A percentile compares a stretch with the other conserved stretches of the same genome.
phyloP scores from a whole-genome alignment of 2,888 invertebrate genomes.

The Tachina fera region DNA sequence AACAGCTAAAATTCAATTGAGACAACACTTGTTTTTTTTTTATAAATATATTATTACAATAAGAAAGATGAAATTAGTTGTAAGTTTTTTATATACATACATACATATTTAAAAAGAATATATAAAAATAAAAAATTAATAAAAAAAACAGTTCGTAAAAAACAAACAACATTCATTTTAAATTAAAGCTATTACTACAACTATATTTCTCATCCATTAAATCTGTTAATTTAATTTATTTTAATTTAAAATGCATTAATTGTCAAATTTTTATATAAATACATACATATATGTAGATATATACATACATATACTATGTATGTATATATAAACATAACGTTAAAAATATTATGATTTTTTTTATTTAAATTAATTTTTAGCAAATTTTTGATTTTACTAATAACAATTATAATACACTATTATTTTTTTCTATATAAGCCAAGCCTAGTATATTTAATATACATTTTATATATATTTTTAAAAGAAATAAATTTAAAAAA shows the following conservation, averaged over 20 bases:
- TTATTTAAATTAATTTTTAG: constrained; percentile 65
- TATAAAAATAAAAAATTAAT: constrained; percentile 39
- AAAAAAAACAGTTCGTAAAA: constrained; percentile 38
- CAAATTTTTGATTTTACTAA: constrained; percentile 65
- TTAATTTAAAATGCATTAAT: constrained; percentile 40
- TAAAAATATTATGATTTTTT: constrained; percentile 26
- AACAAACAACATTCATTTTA: constrained; percentile 52
- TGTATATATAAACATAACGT: constrained; percentile 15
- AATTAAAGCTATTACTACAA: constrained; percentile 31
- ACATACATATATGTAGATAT: not conserved
- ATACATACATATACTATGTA: not conserved
- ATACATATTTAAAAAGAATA: constrained; percentile 57
- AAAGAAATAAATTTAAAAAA: constrained; percentile 55
- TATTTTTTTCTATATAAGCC: constrained; percentile 60
- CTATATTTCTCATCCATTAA: constrained; percentile 43
- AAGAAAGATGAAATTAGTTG: constrained; percentile 42
- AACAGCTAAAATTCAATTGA: constrained; percentile 50
- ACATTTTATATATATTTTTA: constrained; percentile 67
- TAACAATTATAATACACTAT: constrained; percentile 41
- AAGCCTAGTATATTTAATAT: constrained; percentile 71
- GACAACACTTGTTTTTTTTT: constrained; percentile 63
- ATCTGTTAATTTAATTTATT: constrained; percentile 49
- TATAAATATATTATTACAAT: constrained; percentile 49
- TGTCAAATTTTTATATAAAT: constrained; percentile 37
- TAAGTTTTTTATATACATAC: constrained; percentile 62